Evolutionary conservation across 2,888 invertebrate genomes (phyloP).

Genomic region (Sepioteuthis lessoniana): DNA sequence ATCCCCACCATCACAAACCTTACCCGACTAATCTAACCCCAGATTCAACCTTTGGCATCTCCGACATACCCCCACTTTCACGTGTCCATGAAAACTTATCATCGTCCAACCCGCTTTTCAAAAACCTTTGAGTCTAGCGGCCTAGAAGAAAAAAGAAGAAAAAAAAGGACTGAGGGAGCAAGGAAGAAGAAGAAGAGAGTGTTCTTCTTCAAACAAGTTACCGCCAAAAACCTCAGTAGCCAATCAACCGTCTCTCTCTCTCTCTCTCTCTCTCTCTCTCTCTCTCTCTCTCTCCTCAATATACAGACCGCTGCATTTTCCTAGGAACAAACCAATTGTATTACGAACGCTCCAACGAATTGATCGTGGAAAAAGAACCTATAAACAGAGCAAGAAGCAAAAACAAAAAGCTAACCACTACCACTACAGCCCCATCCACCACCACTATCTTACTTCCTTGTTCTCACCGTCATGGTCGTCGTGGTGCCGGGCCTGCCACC

Average conservation of each 20-base stretch:
- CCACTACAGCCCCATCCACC: background rate
- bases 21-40: too few species aligned
- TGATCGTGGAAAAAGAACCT: conserved; percentile 1
- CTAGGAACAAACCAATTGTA: conserved; percentile 13
- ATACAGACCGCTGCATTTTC: background rate
- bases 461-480: background rate
- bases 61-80: too few species aligned
- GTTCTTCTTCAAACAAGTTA: conserved; percentile 33
- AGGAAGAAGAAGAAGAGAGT: too few species aligned
- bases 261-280: background rate
- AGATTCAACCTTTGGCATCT: too few species aligned
- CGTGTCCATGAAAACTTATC: too few species aligned
- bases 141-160: too few species aligned
- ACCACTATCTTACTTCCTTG: background rate
- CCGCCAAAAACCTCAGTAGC: background rate
- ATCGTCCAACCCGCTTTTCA: too few species aligned
- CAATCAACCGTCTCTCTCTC: background rate
- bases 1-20: too few species aligned
- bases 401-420: background rate
- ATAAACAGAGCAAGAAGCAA: background rate
- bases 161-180: too few species aligned
- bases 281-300: background rate
- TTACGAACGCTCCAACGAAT: background rate
- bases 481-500: background rate
- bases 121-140: too few species aligned